These are phyloP conservation scores for Cydia fagiglandana DNA, from an alignment of 1,140 invertebrate species.

Conservation along the genomic window DNA sequence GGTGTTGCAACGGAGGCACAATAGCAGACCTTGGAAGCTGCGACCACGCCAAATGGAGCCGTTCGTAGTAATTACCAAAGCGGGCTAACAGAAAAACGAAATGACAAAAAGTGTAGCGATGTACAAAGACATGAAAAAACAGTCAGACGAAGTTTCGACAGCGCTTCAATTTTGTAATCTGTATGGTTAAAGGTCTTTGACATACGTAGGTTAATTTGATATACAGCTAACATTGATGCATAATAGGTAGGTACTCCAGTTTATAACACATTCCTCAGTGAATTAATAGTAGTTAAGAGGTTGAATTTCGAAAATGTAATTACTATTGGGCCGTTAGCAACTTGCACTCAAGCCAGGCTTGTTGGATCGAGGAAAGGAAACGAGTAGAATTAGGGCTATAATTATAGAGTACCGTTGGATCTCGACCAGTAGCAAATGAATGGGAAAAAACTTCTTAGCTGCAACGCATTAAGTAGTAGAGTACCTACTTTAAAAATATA, in stretches of 20 bases:
- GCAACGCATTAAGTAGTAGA: constrained; percentile 1
- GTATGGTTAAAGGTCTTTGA: not conserved
- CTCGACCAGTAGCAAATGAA: constrained; percentile 38
- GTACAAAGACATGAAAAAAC: constrained; percentile 18
- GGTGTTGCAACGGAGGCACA: constrained; percentile 64
- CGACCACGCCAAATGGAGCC: constrained; percentile 53
- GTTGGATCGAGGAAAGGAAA: constrained; percentile 21
- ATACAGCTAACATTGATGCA: not conserved
- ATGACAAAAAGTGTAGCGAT: constrained; percentile 48
- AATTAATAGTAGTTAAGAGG: constrained; percentile 11
- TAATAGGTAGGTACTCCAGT: not conserved
- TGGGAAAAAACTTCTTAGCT: constrained; percentile 36
- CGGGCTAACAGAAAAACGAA: constrained; percentile 49
- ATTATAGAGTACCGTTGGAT: constrained; percentile 22
- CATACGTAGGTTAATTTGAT: constrained; percentile 14
- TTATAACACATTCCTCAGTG: not conserved
- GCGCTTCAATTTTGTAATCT: not conserved
- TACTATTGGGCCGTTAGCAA: constrained; percentile 34
- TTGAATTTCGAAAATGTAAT: constrained; percentile 35
- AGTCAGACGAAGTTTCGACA: constrained; percentile 9
- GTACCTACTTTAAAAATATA: constrained; percentile 45
- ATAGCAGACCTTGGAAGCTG: constrained; percentile 61
- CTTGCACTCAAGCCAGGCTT: constrained; percentile 4
- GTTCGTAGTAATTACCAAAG: constrained; percentile 58
- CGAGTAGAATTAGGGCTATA: constrained; percentile 24